Evolutionary conservation across 2,888 invertebrate genomes (phyloP), one percentile per base, ranked within the genome.

Genomic region (Venustoraphidia nigricollis): DNA sequence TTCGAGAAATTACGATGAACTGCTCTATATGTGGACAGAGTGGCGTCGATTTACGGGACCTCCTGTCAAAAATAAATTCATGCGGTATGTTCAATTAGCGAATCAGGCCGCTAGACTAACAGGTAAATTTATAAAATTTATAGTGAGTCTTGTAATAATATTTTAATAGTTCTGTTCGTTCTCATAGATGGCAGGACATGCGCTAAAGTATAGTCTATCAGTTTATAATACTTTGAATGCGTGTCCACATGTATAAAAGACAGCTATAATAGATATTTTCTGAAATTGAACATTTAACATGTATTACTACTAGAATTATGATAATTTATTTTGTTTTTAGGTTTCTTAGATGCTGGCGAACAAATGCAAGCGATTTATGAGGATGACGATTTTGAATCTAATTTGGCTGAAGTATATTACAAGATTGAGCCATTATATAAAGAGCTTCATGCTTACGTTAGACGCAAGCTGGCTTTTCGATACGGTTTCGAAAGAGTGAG

Each of bases 31-130:
- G 0, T 92, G 92, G 92, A 75, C 71, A 57, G 80, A 81, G 48
- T 92, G 87, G 77, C 73, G 90, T 53, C 84, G 90, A 51, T 79
- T 77, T 49, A 78, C 83, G 0, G 91, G 91, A 0, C 83, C 81
- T 0, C 79, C 79, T 27, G 70, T 90, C 64, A 80, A 79, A 62
- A 77, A 81, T 50, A 72, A 81, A 52, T 92, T 83, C 60, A 77
- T 82, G 71, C 73, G 84, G 71, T 90, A 87, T 56, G 79, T 87
- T 0, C 77, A 82, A 54, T 62, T 91, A 34, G 81, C 82, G 0
- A 92, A 92, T 62, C 78, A 83, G 60, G 90, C 88, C 0, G 82
- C 90, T 2, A 68, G 72, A 49, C 67, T 76, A 46, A 83, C 83
- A 55, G 87, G 89, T 84, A 66, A 57, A 27, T 6, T 6, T 6